A percentile compares a stretch with the other conserved stretches of the same genome.
Evolutionary conservation across 2,797 vertebrate species (phyloP).

Genomic region (Helarctos malayanus): DNA sequence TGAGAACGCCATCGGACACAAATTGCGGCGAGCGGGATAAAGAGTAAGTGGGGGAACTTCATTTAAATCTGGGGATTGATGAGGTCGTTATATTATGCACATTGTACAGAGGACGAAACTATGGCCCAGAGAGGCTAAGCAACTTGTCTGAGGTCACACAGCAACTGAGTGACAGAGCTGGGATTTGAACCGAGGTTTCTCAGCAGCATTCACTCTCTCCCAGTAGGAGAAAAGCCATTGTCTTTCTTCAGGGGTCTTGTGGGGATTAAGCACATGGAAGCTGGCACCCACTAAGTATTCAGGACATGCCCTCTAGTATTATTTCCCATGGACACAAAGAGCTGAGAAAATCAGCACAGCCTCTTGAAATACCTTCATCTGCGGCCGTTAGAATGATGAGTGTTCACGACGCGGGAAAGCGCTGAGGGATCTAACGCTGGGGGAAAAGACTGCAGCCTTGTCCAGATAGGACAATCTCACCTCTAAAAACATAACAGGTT

Average conservation of each 20-base stretch:
- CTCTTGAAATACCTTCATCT: too few relatives aligned
- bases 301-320: fast-evolving
- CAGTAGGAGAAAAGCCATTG: neutral
- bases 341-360: neutral
- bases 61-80: neutral
- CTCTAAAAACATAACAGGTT: neutral
- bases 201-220: neutral
- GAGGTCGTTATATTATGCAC: neutral
- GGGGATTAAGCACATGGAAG: too few relatives aligned
- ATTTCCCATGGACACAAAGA: fast-evolving
- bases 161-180: neutral
- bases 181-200: neutral
- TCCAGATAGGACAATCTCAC: fast-evolving
- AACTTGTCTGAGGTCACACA: neutral
- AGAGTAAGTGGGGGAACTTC: neutral
- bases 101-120: neutral
- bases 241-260: neutral
- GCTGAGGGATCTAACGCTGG: neutral
- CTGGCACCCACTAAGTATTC: neutral
- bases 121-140: neutral
- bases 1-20: neutral
- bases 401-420: fast-evolving
- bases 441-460: neutral
- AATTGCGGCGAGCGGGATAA: neutral
- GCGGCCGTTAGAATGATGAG: neutral